phyloP scores from a whole-genome alignment of 2,113 vertebrate species.

The Cyanistes caeruleus region DNA sequence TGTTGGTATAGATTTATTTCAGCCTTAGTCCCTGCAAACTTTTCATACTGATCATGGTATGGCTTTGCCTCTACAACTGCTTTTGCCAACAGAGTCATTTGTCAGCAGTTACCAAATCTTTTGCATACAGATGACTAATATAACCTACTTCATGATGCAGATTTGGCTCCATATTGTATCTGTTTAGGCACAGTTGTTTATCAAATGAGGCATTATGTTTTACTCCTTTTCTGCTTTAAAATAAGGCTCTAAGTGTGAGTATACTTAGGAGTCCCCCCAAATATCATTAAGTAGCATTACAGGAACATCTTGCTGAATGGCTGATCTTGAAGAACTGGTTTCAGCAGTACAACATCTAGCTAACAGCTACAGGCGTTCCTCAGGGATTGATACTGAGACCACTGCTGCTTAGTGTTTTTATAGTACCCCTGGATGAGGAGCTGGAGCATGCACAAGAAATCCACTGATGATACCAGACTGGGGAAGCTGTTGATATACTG shows the following conservation, averaged over 20 bases:
- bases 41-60: not conserved
- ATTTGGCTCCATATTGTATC: not conserved
- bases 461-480: not conserved
- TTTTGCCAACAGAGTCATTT: not conserved
- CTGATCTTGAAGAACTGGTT: not conserved
- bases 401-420: not conserved
- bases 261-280: not conserved
- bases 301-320: not conserved
- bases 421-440: not conserved
- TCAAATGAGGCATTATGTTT: not conserved
- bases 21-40: not conserved
- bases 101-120: not conserved
- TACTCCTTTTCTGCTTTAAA: not conserved
- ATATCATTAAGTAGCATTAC: fast-evolving
- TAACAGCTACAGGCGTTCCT: not conserved
- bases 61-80: not conserved
- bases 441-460: not conserved
- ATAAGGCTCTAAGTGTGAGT: not conserved
- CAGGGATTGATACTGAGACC: not conserved
- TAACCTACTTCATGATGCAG: not conserved
- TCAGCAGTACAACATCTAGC: not conserved
- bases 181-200: not conserved
- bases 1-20: not conserved
- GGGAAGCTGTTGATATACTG: fast-evolving
- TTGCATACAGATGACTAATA: not conserved